A percentile compares a stretch with the other conserved stretches of the same genome.
Evolutionary conservation across 2,113 vertebrate genomes (phyloP).

Genomic region (Camelus dromedarius): DNA sequence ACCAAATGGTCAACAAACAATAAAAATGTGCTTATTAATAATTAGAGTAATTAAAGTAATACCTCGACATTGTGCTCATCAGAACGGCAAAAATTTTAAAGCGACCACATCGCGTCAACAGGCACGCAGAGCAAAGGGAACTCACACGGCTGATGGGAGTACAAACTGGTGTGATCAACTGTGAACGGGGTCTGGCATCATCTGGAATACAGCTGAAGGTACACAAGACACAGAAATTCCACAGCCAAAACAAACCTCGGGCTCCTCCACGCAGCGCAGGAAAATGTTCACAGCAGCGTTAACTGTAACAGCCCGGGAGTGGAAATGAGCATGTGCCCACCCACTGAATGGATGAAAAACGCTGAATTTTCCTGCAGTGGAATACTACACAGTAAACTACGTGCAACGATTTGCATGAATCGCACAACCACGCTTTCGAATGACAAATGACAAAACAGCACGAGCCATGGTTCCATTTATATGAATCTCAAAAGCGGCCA

Average conservation of each 20-base stretch:
- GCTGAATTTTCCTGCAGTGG: accelerated
- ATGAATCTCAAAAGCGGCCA: accelerated
- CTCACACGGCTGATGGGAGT: not conserved
- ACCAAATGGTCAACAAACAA: not conserved
- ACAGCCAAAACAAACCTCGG: accelerated
- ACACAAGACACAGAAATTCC: not conserved
- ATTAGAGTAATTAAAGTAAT: not conserved
- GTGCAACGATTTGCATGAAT: accelerated
- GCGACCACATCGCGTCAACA: accelerated
- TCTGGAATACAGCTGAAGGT: too few relatives aligned
- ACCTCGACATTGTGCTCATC: not conserved
- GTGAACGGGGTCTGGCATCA: accelerated
- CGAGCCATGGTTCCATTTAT: not conserved
- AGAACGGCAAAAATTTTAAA: not conserved
- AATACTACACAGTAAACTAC: too few relatives aligned
- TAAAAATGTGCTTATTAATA: not conserved
- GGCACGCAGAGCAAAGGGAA: not conserved
- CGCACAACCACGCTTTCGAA: too few relatives aligned
- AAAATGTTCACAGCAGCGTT: not conserved
- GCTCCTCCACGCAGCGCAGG: accelerated
- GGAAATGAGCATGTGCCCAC: not conserved
- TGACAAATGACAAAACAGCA: not conserved
- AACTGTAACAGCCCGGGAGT: not conserved
- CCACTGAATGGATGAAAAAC: not conserved
- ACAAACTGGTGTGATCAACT: accelerated